phyloP scores from a whole-genome alignment of 2,888 invertebrate species.

The Thumatha senex region DNA sequence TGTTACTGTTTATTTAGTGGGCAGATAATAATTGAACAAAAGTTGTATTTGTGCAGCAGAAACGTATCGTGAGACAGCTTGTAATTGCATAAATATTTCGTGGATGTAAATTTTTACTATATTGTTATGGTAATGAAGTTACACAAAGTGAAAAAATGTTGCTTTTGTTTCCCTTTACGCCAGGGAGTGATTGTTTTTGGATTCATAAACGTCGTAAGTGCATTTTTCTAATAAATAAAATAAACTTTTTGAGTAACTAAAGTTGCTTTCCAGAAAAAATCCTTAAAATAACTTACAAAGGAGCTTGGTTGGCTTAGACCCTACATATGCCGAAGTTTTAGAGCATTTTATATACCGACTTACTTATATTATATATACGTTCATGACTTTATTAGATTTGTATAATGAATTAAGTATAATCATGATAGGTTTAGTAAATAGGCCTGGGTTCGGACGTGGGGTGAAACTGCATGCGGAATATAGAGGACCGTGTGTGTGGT shows the following conservation, averaged over 20 bases:
- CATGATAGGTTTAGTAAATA: too few species aligned
- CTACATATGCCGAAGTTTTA: too few species aligned
- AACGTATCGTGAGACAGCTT: constrained; percentile 9
- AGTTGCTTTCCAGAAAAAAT: background rate
- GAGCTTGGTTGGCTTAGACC: too few species aligned
- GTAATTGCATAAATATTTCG: constrained; percentile 14
- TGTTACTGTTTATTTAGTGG: constrained; percentile 29
- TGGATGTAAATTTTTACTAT: constrained; percentile 3
- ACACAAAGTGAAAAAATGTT: constrained; percentile 68
- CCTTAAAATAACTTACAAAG: background rate
- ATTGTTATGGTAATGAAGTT: constrained; percentile 50
- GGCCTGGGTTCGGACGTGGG: too few species aligned
- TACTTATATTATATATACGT: too few species aligned
- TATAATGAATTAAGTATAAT: too few species aligned
- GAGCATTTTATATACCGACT: too few species aligned
- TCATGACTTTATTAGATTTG: too few species aligned
- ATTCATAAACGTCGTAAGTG: constrained; percentile 70
- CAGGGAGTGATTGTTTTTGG: constrained; percentile 72
- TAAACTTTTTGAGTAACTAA: background rate
- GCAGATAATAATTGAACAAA: constrained; percentile 33
- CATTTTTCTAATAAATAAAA: background rate
- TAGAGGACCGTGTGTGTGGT: too few species aligned
- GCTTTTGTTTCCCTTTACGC: constrained; percentile 69
- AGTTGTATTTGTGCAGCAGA: constrained; percentile 28
- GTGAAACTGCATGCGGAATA: too few species aligned